phyloP scores from a whole-genome alignment of 2,113 vertebrate species.

The Mungos mungo region DNA sequence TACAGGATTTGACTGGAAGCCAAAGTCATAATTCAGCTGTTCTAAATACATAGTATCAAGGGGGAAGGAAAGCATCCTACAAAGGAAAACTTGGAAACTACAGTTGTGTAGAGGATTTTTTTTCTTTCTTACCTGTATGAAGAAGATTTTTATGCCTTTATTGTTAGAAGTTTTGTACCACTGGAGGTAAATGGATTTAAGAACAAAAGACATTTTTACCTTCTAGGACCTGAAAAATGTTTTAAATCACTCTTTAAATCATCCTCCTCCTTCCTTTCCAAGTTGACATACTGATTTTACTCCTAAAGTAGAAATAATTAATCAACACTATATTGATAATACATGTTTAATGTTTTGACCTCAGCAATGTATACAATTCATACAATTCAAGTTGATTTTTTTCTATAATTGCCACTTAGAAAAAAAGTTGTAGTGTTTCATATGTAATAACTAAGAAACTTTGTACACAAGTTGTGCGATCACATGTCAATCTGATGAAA shows the following conservation, averaged over 20 bases:
- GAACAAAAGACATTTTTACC: neutral
- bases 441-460: neutral
- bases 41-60: constrained; percentile 30
- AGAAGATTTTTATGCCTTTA: neutral
- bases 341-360: neutral
- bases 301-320: neutral
- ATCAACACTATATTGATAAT: neutral
- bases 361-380: neutral
- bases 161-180: neutral
- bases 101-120: neutral
- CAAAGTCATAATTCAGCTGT: constrained; percentile 71
- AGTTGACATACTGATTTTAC: constrained; percentile 2
- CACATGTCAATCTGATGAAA: neutral
- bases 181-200: neutral
- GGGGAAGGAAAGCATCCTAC: neutral
- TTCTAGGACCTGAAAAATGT: neutral
- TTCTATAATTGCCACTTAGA: neutral
- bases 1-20: constrained; percentile 52
- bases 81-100: constrained; percentile 33
- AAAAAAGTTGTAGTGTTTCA: neutral
- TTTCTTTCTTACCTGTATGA: neutral
- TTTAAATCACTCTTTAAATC: constrained; percentile 30
- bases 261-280: neutral
- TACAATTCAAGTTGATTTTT: neutral
- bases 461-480: neutral